Base-by-base conservation (phyloP, 1,140 invertebrate genomes). In the Oppia nitens region DNA sequence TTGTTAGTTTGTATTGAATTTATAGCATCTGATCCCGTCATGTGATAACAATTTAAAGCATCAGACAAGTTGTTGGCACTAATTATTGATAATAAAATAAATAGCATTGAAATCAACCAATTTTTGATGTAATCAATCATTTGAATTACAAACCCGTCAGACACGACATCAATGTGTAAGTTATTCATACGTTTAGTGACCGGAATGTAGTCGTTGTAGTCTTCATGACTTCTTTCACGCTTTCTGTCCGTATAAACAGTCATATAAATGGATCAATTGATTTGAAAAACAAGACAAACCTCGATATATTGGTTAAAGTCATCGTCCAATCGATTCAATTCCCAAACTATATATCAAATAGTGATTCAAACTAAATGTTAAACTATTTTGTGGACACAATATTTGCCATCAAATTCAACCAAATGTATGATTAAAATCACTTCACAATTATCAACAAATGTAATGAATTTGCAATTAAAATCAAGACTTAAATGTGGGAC, bases 151-250 rank as follows among this genome's bases (percentile, higher is more conserved):
- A 40, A 40, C 6, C 6, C 6, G 32, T 9, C 32, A 40, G 17
- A 40, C 32, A 6, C 17, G 32, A 17, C 32, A 40, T 57, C 57
- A 12, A 59, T 59, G 53, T 21, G 17, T 26, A 59, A 49, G 14
- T 54, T 17, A 54, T 59, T 59, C 23, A 59, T 20, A 56, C 23
- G 2, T 29, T 59, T 59, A 23, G 50, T 59, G 1, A 59, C 52
- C 11, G 57, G 57, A 27, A 59, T 32, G 29, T 49, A 59, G 40
- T 59, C 57, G 17, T 45, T n/a, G 40, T 59, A 50, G 17, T 45
- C 12, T 23, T 54, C 53, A 28, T 54, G 50, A 55, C 53, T 59
- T 32, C 47, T 9, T 40, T 40, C 32, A 40, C 32, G 32, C 17
- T 40, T 40, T 6, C 32, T 40, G 17, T 40, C 17, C 6, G 6